Evolutionary conservation across 2,888 invertebrate species (phyloP), one percentile per base, ranked within the genome.

Genomic region (Pristionchus fissidentatus): DNA sequence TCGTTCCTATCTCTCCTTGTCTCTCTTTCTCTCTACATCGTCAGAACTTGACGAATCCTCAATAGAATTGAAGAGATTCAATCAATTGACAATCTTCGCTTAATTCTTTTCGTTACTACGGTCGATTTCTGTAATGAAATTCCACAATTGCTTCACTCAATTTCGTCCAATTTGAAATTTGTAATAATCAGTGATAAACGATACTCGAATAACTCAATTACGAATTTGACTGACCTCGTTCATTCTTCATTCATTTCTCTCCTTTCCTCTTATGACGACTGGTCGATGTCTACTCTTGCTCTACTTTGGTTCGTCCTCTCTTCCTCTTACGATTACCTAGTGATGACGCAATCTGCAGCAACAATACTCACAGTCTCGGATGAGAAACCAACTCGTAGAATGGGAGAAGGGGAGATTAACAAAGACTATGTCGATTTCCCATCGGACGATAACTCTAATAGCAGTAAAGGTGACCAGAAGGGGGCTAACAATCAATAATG

Each of bases 41-140:
- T 66, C 66, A 8, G 38, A 66, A 66, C 15, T 38, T 1, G 66
- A 66, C 66, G 66, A 66, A 66, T n/a, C n/a, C 35, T 15, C n/a
- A 41, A 38, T 35, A 66, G 66, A 62, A 60, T 32, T 29, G 3
- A 29, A 57, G 26, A 57, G 57, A 57, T 15, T 32, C 35, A 22
- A 15, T 66, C n/a, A 35, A 38, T 66, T 38, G 38, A 38, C 66
- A 38, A 19, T 19, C 38, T 66, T 66, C 66, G 38, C 66, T 66
- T 66, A n/a, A 66, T 66, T 66, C 66, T 38, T 38, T 38, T 66
- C 66, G 38, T 66, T n/a, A n/a, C 66, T 66, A 66, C 66, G 66
- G 66, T 66, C 66, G 35, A 35, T 66, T 32, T 29, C 66, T 66
- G 13, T 66, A 38, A 66, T 19, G 66, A 66, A 66, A 66, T 66